These are phyloP conservation scores for Diachasmimorpha longicaudata DNA, from an alignment of 1,140 invertebrate species.

Conservation along the genomic window DNA sequence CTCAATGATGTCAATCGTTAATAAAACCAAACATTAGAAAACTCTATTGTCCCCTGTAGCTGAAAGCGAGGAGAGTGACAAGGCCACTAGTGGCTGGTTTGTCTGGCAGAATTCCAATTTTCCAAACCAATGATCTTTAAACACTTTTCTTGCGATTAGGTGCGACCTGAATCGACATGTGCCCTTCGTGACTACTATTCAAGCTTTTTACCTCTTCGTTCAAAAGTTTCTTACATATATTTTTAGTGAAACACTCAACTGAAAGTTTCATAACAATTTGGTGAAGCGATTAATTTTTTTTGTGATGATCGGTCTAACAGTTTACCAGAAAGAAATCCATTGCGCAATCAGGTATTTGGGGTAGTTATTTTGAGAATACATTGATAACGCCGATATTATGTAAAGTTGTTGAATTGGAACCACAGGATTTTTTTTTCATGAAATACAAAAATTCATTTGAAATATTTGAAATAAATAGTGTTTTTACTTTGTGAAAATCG, in stretches of 20 bases:
- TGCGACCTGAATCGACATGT: conserved; percentile 27
- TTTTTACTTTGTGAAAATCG: too few species aligned
- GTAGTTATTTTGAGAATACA: neutral
- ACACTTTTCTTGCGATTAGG: conserved; percentile 34
- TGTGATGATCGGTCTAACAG: neutral
- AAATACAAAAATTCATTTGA: too few species aligned
- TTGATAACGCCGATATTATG: neutral
- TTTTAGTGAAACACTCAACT: conserved; percentile 2
- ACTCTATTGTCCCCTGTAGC: neutral
- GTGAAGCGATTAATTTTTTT: neutral
- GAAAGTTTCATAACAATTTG: neutral
- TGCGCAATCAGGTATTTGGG: neutral
- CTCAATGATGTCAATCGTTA: neutral
- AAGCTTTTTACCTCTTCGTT: neutral
- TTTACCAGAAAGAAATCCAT: neutral
- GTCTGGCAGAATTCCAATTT: conserved; percentile 32
- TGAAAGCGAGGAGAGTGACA: conserved; percentile 1
- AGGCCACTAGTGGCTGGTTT: neutral
- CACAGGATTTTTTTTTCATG: too few species aligned
- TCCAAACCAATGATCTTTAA: conserved; percentile 36
- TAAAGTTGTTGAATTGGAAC: neutral
- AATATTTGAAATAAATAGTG: too few species aligned
- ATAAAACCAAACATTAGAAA: neutral
- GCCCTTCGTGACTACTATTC: neutral
- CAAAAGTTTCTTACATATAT: neutral